Conservation (phyloP, 2,888 invertebrate genomes). For the Lithophane ornitopus region DNA sequence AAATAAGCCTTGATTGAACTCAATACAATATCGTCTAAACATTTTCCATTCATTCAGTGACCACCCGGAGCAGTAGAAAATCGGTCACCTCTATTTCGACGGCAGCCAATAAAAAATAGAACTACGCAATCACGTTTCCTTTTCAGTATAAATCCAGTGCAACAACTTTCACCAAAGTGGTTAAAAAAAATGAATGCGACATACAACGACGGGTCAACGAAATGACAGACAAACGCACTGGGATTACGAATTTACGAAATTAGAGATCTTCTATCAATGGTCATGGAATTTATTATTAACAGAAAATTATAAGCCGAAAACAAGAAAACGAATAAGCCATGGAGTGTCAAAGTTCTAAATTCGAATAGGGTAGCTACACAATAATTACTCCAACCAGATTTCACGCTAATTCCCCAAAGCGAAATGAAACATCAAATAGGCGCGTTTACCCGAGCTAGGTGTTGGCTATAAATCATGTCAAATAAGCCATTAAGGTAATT, state of each 20-base stretch:
- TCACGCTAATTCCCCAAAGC: conserved; percentile 52
- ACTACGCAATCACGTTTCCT: conserved; percentile 37
- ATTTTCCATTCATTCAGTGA: conserved; percentile 18
- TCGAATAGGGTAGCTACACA: conserved; percentile 5
- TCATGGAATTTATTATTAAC: background rate
- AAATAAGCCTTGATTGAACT: conserved; percentile 32
- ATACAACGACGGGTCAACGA: conserved; percentile 4
- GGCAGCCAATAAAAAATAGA: conserved; percentile 39
- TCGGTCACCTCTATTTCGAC: conserved; percentile 18
- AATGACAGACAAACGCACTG: conserved; percentile 5
- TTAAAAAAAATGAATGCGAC: conserved; percentile 19
- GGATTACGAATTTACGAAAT: conserved; percentile 20
- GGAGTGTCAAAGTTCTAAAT: conserved; percentile 9
- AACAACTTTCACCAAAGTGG: conserved; percentile 43
- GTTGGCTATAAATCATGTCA: conserved; percentile 77
- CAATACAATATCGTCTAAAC: conserved; percentile 7
- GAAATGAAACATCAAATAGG: conserved; percentile 61
- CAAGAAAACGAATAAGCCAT: conserved; percentile 9
- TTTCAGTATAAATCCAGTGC: conserved; percentile 35
- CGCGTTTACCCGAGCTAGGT: conserved; percentile 64
- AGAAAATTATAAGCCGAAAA: conserved; percentile 8
- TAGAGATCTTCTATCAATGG: conserved; percentile 8
- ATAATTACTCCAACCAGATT: conserved; percentile 37
- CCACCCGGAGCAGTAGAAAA: conserved; percentile 16
- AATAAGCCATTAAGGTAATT: conserved; percentile 80